Conservation (phyloP, 2,888 invertebrate species). For the Heliconius cydno region DNA sequence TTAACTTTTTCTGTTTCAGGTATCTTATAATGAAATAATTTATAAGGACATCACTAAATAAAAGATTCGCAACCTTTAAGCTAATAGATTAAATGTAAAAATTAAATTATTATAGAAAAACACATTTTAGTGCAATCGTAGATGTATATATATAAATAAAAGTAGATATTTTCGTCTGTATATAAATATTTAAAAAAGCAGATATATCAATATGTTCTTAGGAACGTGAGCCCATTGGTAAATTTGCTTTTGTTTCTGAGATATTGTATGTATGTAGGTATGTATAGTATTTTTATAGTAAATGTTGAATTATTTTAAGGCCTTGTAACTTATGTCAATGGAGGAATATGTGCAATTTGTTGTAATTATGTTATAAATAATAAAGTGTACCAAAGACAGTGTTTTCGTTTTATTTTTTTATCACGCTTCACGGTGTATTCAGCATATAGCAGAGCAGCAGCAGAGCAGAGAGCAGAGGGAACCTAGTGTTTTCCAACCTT, state of each 20-base stretch:
- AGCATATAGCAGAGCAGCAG: background rate
- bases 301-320: constrained; percentile 48
- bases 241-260: constrained; percentile 65
- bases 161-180: background rate
- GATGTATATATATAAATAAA: background rate
- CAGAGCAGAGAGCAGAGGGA: background rate
- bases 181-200: constrained; percentile 59
- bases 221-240: constrained; percentile 78
- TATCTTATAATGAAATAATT: background rate
- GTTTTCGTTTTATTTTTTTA: constrained; percentile 21
- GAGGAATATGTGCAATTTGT: constrained; percentile 68
- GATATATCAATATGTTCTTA: constrained; percentile 69
- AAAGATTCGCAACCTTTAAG: constrained; percentile 27
- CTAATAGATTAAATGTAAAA: constrained; percentile 23
- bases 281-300: constrained; percentile 54
- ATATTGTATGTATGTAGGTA: constrained; percentile 28
- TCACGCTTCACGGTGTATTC: background rate
- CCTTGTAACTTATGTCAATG: constrained; percentile 69
- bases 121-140: background rate
- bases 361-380: constrained; percentile 70
- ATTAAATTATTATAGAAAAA: background rate
- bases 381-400: constrained; percentile 61
- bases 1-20: constrained; percentile 28
- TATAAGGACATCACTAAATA: background rate
- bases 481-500: background rate